phyloP scores from a whole-genome alignment of 2,888 invertebrate species.

The Pyrgus malvae region DNA sequence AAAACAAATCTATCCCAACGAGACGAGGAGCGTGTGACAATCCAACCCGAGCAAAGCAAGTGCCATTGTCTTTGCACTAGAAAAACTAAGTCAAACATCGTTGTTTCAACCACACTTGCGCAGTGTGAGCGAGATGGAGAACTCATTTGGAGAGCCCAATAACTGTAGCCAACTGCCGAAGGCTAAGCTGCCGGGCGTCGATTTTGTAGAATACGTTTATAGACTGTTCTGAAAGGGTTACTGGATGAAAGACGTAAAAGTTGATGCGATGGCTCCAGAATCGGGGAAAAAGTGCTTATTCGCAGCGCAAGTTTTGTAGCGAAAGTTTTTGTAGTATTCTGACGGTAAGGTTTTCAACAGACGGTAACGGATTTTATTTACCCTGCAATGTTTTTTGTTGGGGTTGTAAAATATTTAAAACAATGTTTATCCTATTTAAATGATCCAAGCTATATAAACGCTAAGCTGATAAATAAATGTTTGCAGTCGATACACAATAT shows the following conservation, averaged over 20 bases:
- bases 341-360: too few species aligned
- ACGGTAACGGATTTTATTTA: too few species aligned
- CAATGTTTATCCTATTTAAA: too few species aligned
- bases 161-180: slow-evolving; percentile 16
- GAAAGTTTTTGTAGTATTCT: too few species aligned
- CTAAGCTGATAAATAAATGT: too few species aligned
- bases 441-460: too few species aligned
- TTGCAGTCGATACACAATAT: too few species aligned
- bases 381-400: too few species aligned
- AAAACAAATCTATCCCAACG: not conserved
- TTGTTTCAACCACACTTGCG: not conserved
- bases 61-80: slow-evolving; percentile 4
- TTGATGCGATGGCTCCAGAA: slow-evolving; percentile 11
- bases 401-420: too few species aligned
- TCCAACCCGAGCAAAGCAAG: slow-evolving; percentile 11
- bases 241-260: slow-evolving; percentile 4
- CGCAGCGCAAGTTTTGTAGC: too few species aligned
- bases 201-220: slow-evolving; percentile 11
- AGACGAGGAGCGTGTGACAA: not conserved
- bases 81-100: slow-evolving; percentile 13
- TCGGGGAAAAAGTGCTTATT: too few species aligned
- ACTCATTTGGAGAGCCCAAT: slow-evolving; percentile 16
- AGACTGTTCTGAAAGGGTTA: slow-evolving; percentile 10
- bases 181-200: slow-evolving; percentile 17
- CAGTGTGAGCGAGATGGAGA: not conserved